Base-by-base conservation (phyloP, 1,140 invertebrate genomes). In the Tetranychus cinnabarinus region DNA sequence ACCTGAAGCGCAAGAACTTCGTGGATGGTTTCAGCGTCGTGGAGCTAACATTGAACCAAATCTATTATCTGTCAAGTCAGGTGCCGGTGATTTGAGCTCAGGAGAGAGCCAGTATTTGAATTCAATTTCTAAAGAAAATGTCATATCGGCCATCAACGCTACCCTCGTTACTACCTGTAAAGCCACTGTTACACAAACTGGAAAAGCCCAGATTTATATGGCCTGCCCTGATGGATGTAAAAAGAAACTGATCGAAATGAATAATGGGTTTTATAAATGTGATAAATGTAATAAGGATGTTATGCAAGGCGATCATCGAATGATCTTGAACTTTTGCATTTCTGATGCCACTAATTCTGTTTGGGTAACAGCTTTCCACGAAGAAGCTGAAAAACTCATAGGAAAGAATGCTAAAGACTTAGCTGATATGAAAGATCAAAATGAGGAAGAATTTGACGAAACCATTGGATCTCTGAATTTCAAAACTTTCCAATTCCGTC, bases 261-360 rank as follows among this genome's bases (percentile, higher is more conserved):
- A 83, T 54, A 89, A 90, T 71, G 86, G 85, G 7, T 76, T 82
- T 65, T 97, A 82, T 70, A 78, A 88, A 63, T 98, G 95, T 72
- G 93, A 97, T 71, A 96, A 96, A 72, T 98, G 93, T 71, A 79
- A 83, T 64, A 76, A 79, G 55, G 85, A 88, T 62, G 87, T 79
- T 70, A 80, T 82, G 0, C 83, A 85, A 65, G 97, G 82, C 69
- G 88, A 86, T 66, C 91, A 88, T 74, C 77, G 90, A 54, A 72
- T 95, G 62, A 76, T 97, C 55, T 71, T 64, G 42, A 67, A 85
- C 81, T 72, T 81, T 65, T 82, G 82, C 67, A 74, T 96, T 46
- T 82, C 82, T 1, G 93, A 97, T 74, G 81, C 75, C 70, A 80
- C 82, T 36, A 82, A 79, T 35, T 81, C 81, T 69, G 80, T 84